Evolutionary conservation across 2,113 vertebrate species (phyloP), one percentile per base, ranked within the genome.

Genomic region (Perccottus glenii): DNA sequence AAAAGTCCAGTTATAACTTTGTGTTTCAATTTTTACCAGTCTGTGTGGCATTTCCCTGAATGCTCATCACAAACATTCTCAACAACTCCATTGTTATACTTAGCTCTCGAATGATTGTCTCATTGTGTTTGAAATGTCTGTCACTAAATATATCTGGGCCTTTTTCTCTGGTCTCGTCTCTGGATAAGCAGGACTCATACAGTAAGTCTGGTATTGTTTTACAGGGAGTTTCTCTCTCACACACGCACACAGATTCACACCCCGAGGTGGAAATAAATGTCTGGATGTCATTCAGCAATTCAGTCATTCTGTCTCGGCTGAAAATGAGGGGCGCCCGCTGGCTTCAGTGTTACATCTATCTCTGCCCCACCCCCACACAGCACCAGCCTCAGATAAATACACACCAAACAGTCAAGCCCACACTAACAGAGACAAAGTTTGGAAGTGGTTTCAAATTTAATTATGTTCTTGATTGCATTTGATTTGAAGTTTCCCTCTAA

Each of bases 181-280:
- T 40, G 38, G 4, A 47, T 14, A 60, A 55, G 51, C 32, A 56
- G 61, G 56, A 55, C 32, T 51, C 70, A 81, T 61, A n/a, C n/a
- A n/a, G n/a, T n/a, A 49, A 27, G 68, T 70, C 55, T 32, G 19
- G 74, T 82, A 60, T 91, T 82, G 32, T 6, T 48, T 91, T 87
- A 75, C 88, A 63, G 87, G 87, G 85, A 80, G 77, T 88, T 81
- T 87, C 79, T 89, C 65, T 70, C 70, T 64, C 66, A 57, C 27
- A 33, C 48, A 58, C 59, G 42, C 48, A 64, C 67, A 74, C 62
- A 67, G 33, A 71, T 67, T 79, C 58, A 68, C 75, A 82, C 82
- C 83, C 85, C 9, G 67, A 72, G 85, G 85, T 82, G 64, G 76
- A 78, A 77, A 70, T 0, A 4, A 74, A 79, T 53, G 82, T 78